phyloP scores from a whole-genome alignment of 2,113 vertebrate genomes.

The Ophiodon elongatus region DNA sequence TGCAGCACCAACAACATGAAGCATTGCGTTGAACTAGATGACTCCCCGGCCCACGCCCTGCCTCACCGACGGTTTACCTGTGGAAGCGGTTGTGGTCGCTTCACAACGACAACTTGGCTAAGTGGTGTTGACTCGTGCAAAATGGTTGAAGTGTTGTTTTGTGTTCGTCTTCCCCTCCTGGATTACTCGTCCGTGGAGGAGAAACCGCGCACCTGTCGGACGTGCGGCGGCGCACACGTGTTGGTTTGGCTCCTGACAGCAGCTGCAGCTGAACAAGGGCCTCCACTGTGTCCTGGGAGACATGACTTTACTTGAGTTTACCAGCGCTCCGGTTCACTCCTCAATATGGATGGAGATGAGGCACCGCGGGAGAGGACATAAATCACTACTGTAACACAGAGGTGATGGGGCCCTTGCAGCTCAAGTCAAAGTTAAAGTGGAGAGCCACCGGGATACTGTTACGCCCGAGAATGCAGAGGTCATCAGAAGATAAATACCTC shows the following conservation, averaged over 20 bases:
- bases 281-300: constrained; percentile 57
- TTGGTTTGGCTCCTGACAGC: constrained; percentile 41
- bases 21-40: background rate
- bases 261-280: constrained; percentile 73
- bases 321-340: constrained; percentile 26
- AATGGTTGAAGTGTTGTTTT: constrained; percentile 25
- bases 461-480: constrained; percentile 34
- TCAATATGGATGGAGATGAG: constrained; percentile 44
- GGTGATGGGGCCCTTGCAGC: constrained; percentile 12
- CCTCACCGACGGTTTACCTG: background rate
- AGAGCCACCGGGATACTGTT: constrained; percentile 17
- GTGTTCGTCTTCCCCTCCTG: background rate
- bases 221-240: constrained; percentile 46
- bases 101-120: constrained; percentile 19
- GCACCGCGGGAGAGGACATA: constrained; percentile 15
- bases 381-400: constrained; percentile 37
- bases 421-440: constrained; percentile 6
- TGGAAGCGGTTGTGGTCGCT: background rate
- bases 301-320: constrained; percentile 62
- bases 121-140: background rate
- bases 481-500: constrained; percentile 2
- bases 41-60: background rate
- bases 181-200: constrained; percentile 31
- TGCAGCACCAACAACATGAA: constrained; percentile 9
- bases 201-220: constrained; percentile 66